Evolutionary conservation across 2,888 invertebrate genomes (phyloP), one percentile per base, ranked within the genome.

Genomic region (Margaritifera margaritifera): DNA sequence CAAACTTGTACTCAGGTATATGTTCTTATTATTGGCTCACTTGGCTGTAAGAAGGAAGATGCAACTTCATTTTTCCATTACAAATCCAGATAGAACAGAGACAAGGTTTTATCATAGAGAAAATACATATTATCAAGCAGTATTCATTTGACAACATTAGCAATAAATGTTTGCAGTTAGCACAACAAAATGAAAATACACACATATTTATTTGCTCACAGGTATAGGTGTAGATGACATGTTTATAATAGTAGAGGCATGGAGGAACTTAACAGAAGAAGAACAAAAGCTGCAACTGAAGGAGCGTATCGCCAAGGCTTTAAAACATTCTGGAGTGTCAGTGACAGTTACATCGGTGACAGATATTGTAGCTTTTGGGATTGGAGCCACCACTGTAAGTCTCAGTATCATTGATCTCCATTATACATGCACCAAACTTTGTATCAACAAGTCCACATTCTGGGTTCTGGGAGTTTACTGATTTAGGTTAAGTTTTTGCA

Each of bases 271-370:
- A n/a, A 74, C 75, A 8, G 69, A 72, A 5, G 71, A 77, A 51
- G 84, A 84, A 66, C 62, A 66, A 56, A 70, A 71, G 56, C 69
- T 78, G 22, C 68, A 80, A 6, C 62, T 83, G n/a, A 78, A 78
- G n/a, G 75, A 79, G 42, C 79, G 79, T 63, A 74, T 84, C 20
- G 85, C 80, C 19, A 57, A 78, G 57, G 72, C 83, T 8, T 69
- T 85, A 64, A 84, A 83, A 66, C 94, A 94, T 86, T 95, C 95
- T 8, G 95, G 95, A 5, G 94, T 95, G 0, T 95, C 95, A 0
- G 95, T 96, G 75, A 94, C 94, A 5, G 94, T 95, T 24, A 96
- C 96, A 4, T 95, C 95, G 1, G 91, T 95, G 77, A 95, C 95
- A 1, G 95, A 95, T 88, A 93, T 95, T 67, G 93, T 94, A 31